Evolutionary conservation across 2,888 invertebrate genomes (phyloP).

Genomic region (Coenonympha glycerion): DNA sequence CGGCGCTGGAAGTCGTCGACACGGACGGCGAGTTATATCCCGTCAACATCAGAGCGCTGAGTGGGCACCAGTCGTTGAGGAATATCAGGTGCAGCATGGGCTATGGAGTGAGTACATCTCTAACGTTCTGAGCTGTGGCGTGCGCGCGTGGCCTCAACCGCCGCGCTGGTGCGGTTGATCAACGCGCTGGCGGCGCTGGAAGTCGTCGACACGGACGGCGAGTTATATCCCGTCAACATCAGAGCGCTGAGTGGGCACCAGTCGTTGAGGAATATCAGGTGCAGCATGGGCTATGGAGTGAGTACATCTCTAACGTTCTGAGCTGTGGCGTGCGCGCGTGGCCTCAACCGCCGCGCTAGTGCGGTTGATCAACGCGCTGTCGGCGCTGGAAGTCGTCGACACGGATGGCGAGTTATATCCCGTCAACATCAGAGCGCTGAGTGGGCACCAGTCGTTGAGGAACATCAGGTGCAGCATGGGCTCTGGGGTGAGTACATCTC

Average conservation of each 20-base stretch:
- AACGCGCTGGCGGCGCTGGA: constrained; percentile 13
- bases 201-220: constrained; percentile 3
- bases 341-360: constrained; percentile 18
- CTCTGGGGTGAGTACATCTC: too few species aligned
- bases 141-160: constrained; percentile 19
- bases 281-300: background rate
- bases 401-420: background rate
- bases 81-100: background rate
- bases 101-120: too few species aligned
- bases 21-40: background rate
- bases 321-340: constrained; percentile 33
- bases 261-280: background rate
- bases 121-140: constrained; percentile 36
- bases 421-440: background rate
- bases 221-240: background rate
- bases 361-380: constrained; percentile 23
- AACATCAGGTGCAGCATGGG: background rate
- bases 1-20: background rate
- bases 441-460: background rate
- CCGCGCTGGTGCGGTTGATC: constrained; percentile 24
- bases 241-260: background rate
- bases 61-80: background rate
- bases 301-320: too few species aligned
- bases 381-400: background rate
- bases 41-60: background rate